Conservation (phyloP, 2,797 vertebrate species). For the Buphagus erythrorhynchus region DNA sequence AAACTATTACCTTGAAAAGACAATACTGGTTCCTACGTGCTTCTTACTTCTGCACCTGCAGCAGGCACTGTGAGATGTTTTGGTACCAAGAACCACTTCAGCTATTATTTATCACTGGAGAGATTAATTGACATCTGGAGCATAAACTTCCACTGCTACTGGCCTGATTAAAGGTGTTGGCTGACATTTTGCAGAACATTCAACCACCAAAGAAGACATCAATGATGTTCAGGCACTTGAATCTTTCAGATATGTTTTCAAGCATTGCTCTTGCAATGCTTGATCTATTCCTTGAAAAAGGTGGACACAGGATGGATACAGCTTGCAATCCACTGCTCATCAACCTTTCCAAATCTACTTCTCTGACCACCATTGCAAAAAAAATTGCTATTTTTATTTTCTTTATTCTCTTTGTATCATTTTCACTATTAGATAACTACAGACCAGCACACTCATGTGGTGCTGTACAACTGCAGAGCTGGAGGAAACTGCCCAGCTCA, state of each 20-base stretch:
- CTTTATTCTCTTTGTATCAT: neutral
- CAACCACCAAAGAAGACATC: neutral
- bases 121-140: neutral
- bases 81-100: neutral
- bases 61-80: neutral
- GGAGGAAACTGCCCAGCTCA: neutral
- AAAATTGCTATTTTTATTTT: neutral
- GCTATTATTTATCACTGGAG: neutral
- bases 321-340: neutral
- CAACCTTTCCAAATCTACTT: neutral
- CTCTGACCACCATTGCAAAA: neutral
- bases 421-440: neutral
- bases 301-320: neutral
- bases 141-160: neutral
- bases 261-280: neutral
- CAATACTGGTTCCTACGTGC: neutral
- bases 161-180: neutral
- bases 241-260: neutral
- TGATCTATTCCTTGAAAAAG: neutral
- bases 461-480: neutral
- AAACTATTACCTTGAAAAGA: slow-evolving; percentile 12
- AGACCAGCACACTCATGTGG: neutral
- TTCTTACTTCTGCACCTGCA: neutral
- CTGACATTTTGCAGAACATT: neutral
- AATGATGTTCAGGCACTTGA: neutral